Evolutionary conservation across 2,113 vertebrate genomes (phyloP).

Genomic region (Corythornis vintsioides): DNA sequence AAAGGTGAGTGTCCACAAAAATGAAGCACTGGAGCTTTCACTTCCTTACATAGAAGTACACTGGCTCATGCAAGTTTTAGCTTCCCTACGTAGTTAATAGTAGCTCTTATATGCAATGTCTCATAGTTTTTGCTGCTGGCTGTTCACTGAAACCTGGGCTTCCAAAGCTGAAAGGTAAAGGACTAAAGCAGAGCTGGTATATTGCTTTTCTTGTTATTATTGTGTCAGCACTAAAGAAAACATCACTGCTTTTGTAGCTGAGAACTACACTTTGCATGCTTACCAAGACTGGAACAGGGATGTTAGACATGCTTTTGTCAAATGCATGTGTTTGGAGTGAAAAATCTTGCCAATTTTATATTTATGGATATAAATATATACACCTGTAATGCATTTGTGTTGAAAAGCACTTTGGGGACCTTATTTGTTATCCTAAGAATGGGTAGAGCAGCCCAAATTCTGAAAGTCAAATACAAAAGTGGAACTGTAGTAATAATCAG

Average conservation of each 20-base stretch:
- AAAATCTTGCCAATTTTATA: neutral
- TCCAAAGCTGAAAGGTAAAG: neutral
- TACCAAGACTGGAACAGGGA: neutral
- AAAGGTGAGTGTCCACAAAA: conserved; percentile 1
- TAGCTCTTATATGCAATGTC: neutral
- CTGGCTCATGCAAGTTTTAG: neutral
- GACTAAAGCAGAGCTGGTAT: neutral
- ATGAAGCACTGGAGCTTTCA: neutral
- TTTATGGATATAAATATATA: neutral
- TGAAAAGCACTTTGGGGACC: neutral
- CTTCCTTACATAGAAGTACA: neutral
- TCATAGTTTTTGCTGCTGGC: neutral
- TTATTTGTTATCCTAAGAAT: neutral
- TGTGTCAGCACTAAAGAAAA: neutral
- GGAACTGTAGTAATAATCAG: neutral
- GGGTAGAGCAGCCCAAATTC: neutral
- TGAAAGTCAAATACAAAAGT: neutral
- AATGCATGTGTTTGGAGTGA: neutral
- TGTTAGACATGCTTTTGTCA: neutral
- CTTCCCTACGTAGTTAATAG: neutral
- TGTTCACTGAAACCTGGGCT: neutral
- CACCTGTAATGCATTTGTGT: neutral
- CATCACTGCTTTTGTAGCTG: neutral
- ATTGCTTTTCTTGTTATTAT: neutral
- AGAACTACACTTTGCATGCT: neutral